Base-by-base conservation (phyloP, 1,140 invertebrate genomes). In the Drosophila parvula region DNA sequence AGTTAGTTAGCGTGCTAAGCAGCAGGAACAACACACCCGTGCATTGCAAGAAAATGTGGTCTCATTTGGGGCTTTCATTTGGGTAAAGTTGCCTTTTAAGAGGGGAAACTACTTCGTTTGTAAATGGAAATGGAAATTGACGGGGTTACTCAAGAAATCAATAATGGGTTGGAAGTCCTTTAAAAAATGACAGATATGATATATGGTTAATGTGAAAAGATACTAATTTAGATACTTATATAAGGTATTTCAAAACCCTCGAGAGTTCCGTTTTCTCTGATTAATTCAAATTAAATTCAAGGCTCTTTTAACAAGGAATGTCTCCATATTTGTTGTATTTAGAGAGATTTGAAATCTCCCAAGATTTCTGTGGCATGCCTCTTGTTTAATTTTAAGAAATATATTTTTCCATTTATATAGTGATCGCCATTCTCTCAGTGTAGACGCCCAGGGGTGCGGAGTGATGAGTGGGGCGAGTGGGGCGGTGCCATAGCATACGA, bases 1-100 rank as follows among this genome's bases (percentile, higher is more conserved):
- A 83, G 83, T 86, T 86, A 86, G 83, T 86, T 88, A 86, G 84
- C 83, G 84, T 88, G 83, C 73, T 65, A 77, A 82, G 82, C 70
- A 65, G 75, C 45, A 70, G 50, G 60, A 76, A 64, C 34, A 82
- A 70, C 68, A 55, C 41, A 43, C 43, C 27, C 18, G 51, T 40
- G 40, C 38, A 73, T 34, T 7, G 28, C 9, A 38, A 38, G 30
- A 67, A 69, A 69, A 16, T 18, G 6, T 12, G 10, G 0, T 8
- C 3, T 10, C 1, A 22, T n/a, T 41, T n/a, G n/a, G 0, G 10
- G 14, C 10, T 4, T 11, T 14, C 0, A 4, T 45, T 22, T 7
- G 10, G 18, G 10, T 44, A 6, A 5, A 0, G 1, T 11, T 44
- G 18, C 16, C 22, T 3, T 1, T 44, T 2, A 5, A 9, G 4